Evolutionary conservation across 2,888 invertebrate genomes (phyloP).

Genomic region (Rugalucina vietnamica): DNA sequence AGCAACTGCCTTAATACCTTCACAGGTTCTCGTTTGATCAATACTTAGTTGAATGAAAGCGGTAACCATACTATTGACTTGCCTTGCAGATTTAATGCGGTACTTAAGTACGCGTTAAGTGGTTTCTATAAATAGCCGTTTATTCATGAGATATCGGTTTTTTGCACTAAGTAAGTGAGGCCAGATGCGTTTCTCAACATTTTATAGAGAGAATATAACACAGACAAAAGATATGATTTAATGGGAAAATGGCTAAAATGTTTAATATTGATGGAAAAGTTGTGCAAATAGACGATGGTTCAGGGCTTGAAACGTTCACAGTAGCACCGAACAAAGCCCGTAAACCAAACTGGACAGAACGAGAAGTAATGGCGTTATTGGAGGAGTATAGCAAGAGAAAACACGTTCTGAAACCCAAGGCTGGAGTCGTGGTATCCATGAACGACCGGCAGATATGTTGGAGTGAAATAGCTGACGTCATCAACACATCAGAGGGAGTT

Average conservation of each 20-base stretch:
- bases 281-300: not conserved
- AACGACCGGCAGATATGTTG: not conserved
- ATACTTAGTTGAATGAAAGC: not conserved
- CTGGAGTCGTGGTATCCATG: not conserved
- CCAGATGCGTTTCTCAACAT: not conserved
- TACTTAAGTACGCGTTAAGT: slow-evolving; percentile 17
- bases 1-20: slow-evolving; percentile 14
- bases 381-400: slow-evolving; percentile 1
- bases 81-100: slow-evolving; percentile 5
- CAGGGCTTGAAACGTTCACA: not conserved
- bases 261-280: not conserved
- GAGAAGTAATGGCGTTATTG: not conserved
- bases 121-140: slow-evolving; percentile 4
- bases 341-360: slow-evolving; percentile 17
- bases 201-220: not conserved
- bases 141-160: not conserved
- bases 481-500: not conserved
- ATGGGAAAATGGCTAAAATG: not conserved
- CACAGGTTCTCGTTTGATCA: not conserved
- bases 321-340: slow-evolving; percentile 10
- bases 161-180: slow-evolving; percentile 12
- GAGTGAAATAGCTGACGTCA: not conserved
- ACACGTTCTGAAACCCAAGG: slow-evolving; percentile 7
- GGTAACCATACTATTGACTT: slow-evolving; percentile 7
- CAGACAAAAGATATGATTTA: not conserved